Evolutionary conservation across 1,140 invertebrate species (phyloP), one percentile per base, ranked within the genome.

Genomic region (Sminthurinus signatus): DNA sequence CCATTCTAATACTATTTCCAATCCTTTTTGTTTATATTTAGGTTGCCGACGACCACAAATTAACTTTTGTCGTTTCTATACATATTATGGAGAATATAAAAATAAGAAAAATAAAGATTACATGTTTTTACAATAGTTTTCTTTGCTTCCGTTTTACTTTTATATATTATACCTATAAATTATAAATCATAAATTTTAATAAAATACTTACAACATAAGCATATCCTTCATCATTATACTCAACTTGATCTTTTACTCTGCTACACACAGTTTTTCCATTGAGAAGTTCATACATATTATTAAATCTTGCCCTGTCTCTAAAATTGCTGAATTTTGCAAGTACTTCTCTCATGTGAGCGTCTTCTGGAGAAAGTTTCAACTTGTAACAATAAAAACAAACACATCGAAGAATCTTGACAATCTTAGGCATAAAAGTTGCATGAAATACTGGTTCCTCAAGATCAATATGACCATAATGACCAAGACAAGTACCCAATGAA

Each of bases 401-500:
- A 28, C 50, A 52, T 17, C 28, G 50, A 2, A 52, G 25, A 14
- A 52, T 52, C 27, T 52, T 52, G 12, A 52, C 23, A 27, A 52
- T 29, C 23, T 52, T 52, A 25, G 50, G 12, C 8, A 52, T 4
- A 25, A 52, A 52, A 52, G 2, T 10, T 8, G n/a, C 27, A 29
- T 52, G 50, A 28, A 28, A 52, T 2, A 52, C 96, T 25, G 97
- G 97, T 78, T 99, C 99, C 0, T 95, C 89, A 54, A 99, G 80
- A 77, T 99, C 94, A 68, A 99, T 90, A 76, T 99, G 97, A n/a
- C 96, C 97, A 82, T 99, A 99, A 78, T 99, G 97, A 0, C 97
- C 97, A 19, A 96, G 94, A 78, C 97, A 99, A 77, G 99, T 95
- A 1, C 89, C 89, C 90, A 98, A 94, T 73, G 94, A 97, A 25